phyloP scores from a whole-genome alignment of 1,140 invertebrate species.

The Harpegnathos saltator region DNA sequence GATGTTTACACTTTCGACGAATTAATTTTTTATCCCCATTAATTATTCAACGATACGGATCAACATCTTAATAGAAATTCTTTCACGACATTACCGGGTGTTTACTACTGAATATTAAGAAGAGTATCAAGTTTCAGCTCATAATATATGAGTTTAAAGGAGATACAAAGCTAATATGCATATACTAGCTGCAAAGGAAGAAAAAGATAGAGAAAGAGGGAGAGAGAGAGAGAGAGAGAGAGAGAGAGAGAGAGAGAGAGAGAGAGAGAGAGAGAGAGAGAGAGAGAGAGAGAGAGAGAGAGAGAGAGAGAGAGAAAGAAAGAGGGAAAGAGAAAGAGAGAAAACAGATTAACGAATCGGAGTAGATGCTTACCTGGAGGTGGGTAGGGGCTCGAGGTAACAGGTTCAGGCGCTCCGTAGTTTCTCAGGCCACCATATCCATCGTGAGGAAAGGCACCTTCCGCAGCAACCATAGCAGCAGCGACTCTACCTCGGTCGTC shows the following conservation, averaged over 20 bases:
- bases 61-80: not conserved
- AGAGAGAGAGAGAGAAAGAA: not conserved
- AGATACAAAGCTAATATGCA: no score
- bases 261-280: not conserved
- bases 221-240: not conserved
- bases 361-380: constrained; percentile 89
- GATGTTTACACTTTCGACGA: constrained; percentile 15
- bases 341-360: constrained; percentile 29
- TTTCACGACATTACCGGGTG: not conserved
- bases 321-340: not conserved
- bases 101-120: not conserved
- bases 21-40: not conserved
- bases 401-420: constrained; percentile 90
- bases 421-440: constrained; percentile 90
- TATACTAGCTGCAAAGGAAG: not conserved
- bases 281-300: not conserved
- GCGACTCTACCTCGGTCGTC: constrained; percentile 89
- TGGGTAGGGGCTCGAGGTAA: constrained; percentile 92
- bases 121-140: not conserved
- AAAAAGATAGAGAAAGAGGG: no score
- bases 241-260: not conserved
- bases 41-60: constrained; percentile 3
- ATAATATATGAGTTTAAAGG: not conserved
- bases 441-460: constrained; percentile 91
- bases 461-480: constrained; percentile 88